phyloP scores from a whole-genome alignment of 2,113 vertebrate genomes.

The Pseudorhombus dupliciocellatus region DNA sequence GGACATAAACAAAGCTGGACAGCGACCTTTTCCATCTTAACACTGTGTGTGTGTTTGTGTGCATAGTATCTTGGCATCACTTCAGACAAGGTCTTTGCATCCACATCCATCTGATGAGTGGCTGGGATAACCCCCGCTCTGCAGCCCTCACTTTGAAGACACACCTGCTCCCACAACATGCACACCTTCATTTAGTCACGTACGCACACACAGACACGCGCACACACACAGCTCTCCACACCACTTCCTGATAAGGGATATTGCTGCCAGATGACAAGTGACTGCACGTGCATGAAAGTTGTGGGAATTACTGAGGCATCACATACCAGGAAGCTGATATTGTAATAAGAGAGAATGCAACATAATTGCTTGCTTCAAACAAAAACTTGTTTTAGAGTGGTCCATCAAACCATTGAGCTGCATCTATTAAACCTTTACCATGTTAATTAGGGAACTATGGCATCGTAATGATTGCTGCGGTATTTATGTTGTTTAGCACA shows the following conservation, averaged over 20 bases:
- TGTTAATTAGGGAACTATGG: no score
- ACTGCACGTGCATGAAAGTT: conserved; percentile 42
- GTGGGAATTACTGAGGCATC: background rate
- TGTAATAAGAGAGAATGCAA: background rate
- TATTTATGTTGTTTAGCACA: no score
- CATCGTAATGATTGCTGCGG: no score
- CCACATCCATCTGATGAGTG: conserved; percentile 52
- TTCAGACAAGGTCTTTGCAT: conserved; percentile 60
- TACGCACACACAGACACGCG: conserved; percentile 12
- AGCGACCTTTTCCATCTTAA: conserved; percentile 58
- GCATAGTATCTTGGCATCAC: conserved; percentile 66
- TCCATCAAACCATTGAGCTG: background rate
- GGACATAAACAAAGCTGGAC: conserved; percentile 30
- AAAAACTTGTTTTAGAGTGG: background rate
- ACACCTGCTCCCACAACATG: conserved; percentile 68
- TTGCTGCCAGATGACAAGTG: conserved; percentile 75
- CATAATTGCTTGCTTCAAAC: background rate
- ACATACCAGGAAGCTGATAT: conserved; percentile 8
- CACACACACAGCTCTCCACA: conserved; percentile 42
- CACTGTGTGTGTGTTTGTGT: conserved; percentile 17
- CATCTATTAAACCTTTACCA: no score
- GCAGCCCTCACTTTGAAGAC: conserved; percentile 73
- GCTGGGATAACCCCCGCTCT: conserved; percentile 50
- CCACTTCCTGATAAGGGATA: conserved; percentile 61
- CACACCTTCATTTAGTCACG: background rate